Percentiles rank a stretch among this genome's conserved stretches.
Evolutionary conservation across 2,797 vertebrate genomes (phyloP).

Genomic region (Etheostoma perlongum): DNA sequence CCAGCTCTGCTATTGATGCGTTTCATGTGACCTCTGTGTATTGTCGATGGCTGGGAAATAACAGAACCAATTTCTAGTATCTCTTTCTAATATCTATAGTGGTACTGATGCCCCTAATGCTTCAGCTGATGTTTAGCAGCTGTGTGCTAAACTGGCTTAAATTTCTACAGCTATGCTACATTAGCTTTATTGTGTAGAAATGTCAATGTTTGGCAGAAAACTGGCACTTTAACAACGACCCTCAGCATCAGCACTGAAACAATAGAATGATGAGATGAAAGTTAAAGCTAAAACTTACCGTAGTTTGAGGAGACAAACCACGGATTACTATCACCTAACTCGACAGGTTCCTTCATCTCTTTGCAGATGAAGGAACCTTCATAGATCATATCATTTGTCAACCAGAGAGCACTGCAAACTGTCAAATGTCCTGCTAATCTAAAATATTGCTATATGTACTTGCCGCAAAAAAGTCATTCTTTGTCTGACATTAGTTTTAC

Average conservation of each 20-base stretch:
- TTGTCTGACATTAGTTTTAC: too few relatives aligned
- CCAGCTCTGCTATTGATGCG: conserved; percentile 22
- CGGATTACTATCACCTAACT: background rate
- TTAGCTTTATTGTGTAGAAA: background rate
- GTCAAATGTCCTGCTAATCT: too few relatives aligned
- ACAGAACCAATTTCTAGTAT: conserved; percentile 18
- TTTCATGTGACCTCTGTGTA: conserved; percentile 38
- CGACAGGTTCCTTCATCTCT: background rate
- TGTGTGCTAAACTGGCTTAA: background rate
- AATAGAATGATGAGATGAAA: background rate
- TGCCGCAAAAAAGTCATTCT: too few relatives aligned
- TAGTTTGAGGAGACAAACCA: background rate
- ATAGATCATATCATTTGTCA: too few relatives aligned
- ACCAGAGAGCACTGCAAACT: too few relatives aligned
- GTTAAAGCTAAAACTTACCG: too few relatives aligned
- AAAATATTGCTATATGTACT: too few relatives aligned
- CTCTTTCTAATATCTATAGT: conserved; percentile 9
- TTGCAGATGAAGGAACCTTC: too few relatives aligned
- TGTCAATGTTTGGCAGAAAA: background rate
- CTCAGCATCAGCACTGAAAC: background rate
- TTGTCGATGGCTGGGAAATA: conserved; percentile 30
- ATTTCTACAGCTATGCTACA: background rate
- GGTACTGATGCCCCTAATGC: conserved; percentile 26
- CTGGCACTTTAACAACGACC: background rate
- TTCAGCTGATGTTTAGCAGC: conserved; percentile 3